Conservation (phyloP, 2,888 invertebrate species). For the Pachymerium ferrugineum region DNA sequence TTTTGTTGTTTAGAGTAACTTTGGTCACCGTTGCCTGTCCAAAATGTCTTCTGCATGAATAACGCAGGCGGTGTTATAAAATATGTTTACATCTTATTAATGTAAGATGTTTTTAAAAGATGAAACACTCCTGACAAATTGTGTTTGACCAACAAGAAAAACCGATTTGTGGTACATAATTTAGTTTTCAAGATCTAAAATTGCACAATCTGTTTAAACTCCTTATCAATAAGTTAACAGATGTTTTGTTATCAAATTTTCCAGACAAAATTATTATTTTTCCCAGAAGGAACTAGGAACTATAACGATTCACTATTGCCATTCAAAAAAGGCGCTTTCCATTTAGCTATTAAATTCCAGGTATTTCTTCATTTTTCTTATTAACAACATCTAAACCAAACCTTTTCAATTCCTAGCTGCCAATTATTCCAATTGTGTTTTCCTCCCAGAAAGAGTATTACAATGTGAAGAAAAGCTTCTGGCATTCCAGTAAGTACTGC, state of each 20-base stretch:
- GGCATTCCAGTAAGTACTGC: not conserved
- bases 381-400: no score
- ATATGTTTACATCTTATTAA: no score
- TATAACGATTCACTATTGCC: conserved; percentile 77
- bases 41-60: no score
- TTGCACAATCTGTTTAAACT: not conserved
- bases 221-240: not conserved
- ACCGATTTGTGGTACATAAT: no score
- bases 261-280: conserved; percentile 75
- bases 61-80: no score
- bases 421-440: not conserved
- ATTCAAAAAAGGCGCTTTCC: conserved; percentile 96
- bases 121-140: no score
- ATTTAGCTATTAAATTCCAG: conserved; percentile 78
- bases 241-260: not conserved
- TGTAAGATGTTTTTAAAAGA: no score
- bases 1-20: no score
- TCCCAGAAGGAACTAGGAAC: conserved; percentile 88
- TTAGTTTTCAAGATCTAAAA: no score
- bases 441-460: not conserved
- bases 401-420: not conserved
- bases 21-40: no score
- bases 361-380: no score
- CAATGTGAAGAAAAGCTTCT: not conserved
- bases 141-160: no score